These are phyloP conservation scores for Myioborus miniatus DNA, from an alignment of 2,797 vertebrate species.

Conservation along the genomic window DNA sequence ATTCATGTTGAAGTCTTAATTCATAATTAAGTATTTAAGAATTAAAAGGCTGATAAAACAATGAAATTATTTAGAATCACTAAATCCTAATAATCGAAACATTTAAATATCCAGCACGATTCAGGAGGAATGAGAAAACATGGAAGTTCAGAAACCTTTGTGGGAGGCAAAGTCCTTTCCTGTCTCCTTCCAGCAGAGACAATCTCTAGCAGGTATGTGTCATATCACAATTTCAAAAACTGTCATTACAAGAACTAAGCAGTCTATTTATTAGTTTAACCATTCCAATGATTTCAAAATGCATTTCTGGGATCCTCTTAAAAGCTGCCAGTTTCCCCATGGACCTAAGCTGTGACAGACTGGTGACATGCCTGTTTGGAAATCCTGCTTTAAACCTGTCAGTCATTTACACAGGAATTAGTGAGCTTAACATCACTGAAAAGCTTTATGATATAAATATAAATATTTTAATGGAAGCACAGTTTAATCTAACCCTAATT, in stretches of 20 bases:
- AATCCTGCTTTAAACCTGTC: conserved; percentile 23
- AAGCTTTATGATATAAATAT: not conserved
- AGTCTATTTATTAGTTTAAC: not conserved
- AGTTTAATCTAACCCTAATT: conserved; percentile 4
- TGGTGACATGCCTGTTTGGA: not conserved
- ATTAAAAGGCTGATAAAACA: not conserved
- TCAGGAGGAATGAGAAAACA: not conserved
- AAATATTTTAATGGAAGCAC: not conserved
- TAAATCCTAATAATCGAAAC: not conserved
- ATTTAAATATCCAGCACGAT: not conserved
- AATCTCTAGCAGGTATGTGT: not conserved
- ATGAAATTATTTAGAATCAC: not conserved
- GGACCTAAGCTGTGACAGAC: not conserved
- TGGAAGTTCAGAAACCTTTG: not conserved
- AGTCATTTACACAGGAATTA: not conserved
- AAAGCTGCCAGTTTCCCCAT: not conserved
- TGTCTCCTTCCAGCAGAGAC: not conserved
- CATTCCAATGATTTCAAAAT: not conserved
- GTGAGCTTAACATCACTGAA: not conserved
- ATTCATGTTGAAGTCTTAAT: not conserved
- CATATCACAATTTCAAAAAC: not conserved
- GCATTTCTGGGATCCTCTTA: not conserved
- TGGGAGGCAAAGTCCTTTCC: not conserved
- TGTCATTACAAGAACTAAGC: not conserved
- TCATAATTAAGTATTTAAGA: not conserved